phyloP scores from a whole-genome alignment of 2,797 vertebrate species.

The Delichon dasypus region DNA sequence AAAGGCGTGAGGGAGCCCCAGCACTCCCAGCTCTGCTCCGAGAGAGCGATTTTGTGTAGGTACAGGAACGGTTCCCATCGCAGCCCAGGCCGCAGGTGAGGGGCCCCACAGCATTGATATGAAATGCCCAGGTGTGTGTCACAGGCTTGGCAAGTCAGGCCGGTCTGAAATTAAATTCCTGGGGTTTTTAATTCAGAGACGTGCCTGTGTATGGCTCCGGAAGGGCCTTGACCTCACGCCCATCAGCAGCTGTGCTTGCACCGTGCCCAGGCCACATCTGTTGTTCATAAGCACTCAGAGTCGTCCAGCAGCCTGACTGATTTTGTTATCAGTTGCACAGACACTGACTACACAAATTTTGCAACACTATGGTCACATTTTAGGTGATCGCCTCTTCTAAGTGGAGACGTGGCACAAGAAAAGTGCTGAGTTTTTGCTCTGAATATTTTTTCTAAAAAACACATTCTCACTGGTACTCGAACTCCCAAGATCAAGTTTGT shows the following conservation, averaged over 20 bases:
- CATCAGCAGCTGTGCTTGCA: not conserved
- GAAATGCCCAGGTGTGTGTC: not conserved
- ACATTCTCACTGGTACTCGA: not conserved
- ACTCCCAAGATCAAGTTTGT: not conserved
- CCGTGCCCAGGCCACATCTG: too few species aligned
- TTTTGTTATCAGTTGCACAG: not conserved
- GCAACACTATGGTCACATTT: fast-evolving
- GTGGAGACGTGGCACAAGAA: not conserved
- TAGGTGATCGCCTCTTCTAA: not conserved
- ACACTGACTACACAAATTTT: too few species aligned
- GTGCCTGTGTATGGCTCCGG: fast-evolving
- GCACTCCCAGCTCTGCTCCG: fast-evolving
- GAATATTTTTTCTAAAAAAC: not conserved
- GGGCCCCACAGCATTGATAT: fast-evolving
- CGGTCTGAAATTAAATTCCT: not conserved
- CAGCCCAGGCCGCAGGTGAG: not conserved
- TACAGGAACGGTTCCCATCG: not conserved
- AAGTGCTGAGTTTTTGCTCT: not conserved
- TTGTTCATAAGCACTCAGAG: fast-evolving
- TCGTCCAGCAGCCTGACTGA: too few species aligned
- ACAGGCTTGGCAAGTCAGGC: not conserved
- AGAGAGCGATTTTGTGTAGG: not conserved
- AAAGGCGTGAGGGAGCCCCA: not conserved
- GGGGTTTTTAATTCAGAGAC: not conserved
- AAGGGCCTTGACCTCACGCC: not conserved